A percentile compares a stretch with the other conserved stretches of the same genome.
Evolutionary conservation across 2,797 vertebrate genomes (phyloP).

Genomic region (Trachurus trachurus): DNA sequence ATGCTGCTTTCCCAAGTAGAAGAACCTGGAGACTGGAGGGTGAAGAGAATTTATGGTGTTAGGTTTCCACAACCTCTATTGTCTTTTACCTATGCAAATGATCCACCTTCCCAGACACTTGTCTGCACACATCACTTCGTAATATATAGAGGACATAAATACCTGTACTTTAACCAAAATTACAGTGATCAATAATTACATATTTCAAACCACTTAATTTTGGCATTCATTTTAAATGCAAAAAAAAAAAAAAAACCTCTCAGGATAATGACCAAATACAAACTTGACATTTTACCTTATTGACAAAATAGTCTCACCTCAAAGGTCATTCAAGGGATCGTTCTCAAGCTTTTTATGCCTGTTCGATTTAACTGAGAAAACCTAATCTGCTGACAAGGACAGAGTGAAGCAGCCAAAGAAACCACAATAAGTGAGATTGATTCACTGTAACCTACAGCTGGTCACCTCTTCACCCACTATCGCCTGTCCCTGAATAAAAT

Average conservation of each 20-base stretch:
- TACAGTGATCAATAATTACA: background rate
- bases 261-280: background rate
- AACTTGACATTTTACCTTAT: background rate
- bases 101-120: background rate
- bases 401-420: no score
- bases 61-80: background rate
- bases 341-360: background rate
- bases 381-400: background rate
- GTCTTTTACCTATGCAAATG: background rate
- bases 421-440: conserved; percentile 3
- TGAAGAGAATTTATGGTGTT: background rate
- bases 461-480: background rate
- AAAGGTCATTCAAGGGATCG: background rate
- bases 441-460: background rate
- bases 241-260: no score
- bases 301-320: background rate
- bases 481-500: background rate
- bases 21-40: background rate
- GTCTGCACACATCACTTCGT: background rate
- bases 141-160: background rate
- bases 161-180: background rate
- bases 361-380: background rate
- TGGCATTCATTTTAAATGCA: no score
- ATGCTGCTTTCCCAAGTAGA: background rate
- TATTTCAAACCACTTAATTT: no score